phyloP scores from a whole-genome alignment of 2,113 vertebrate species.

The Eudorcas thomsonii region DNA sequence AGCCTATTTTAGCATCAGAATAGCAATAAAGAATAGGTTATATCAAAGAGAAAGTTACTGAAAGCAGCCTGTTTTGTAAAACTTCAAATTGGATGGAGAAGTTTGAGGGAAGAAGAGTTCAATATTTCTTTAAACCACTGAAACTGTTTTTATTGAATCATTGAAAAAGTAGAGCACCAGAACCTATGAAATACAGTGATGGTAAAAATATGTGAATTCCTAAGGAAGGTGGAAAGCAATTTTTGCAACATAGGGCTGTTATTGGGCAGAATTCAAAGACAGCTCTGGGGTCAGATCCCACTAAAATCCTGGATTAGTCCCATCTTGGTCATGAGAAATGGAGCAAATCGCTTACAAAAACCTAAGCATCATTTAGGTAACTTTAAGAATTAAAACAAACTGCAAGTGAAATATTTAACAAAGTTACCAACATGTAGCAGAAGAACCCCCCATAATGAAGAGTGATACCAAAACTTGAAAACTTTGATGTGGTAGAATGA shows the following conservation, averaged over 20 bases:
- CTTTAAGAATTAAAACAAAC: background rate
- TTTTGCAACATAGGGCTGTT: background rate
- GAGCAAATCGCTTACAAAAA: background rate
- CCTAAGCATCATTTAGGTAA: background rate
- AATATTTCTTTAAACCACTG: constrained; percentile 5
- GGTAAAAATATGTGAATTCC: background rate
- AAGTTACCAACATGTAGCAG: background rate
- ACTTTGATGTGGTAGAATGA: background rate
- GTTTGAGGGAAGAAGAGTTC: constrained; percentile 5
- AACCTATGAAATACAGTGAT: background rate
- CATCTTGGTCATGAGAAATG: background rate
- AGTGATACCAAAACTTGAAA: background rate
- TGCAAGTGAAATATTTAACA: background rate
- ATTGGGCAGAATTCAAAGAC: background rate
- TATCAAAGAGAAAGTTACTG: background rate
- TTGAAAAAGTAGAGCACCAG: background rate
- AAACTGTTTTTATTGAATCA: constrained; percentile 27
- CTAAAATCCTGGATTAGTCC: background rate
- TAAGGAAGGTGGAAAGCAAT: background rate
- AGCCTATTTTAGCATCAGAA: background rate
- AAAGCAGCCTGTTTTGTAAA: background rate
- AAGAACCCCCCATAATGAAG: background rate
- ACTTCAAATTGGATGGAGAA: constrained; percentile 34
- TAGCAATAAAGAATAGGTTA: background rate
- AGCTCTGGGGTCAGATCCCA: background rate